Base-by-base conservation (phyloP, 2,113 vertebrate species). In the Rhineura floridana region DNA sequence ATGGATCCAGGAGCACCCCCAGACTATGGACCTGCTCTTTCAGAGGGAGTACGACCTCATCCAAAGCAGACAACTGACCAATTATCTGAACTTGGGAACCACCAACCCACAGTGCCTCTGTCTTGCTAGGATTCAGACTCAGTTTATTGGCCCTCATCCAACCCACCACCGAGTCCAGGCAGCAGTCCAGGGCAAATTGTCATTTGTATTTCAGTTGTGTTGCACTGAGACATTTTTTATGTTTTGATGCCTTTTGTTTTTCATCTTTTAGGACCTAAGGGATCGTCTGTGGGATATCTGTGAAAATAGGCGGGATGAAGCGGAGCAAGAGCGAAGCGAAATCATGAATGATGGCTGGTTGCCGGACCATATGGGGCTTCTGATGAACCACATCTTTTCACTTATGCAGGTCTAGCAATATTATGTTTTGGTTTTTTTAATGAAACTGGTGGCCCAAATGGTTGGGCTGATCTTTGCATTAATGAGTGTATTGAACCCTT, bases 201-300 rank as follows among this genome's bases (percentile, higher is more conserved):
- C 10, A 19, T 78, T 15, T n/a, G 63, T 81, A 91, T 3, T 55
- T 87, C 25, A 25, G 39, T 86, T 82, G 50, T 83, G 69, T 65
- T 59, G 4, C 19, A 30, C 2, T 1, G 30, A 59, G 23, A 30
- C 25, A 2, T 36, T 70, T 36, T 69, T 69, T 59, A 69, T 6
- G 3, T 33, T 77, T 76, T 8, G 36, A 46, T 39, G 7, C 48
- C 10, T 69, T 84, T 80, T 13, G 12, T 92, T 88, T 86, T 85
- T 30, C 84, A 33, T 55, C 83, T 84, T 55, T 77, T 77, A 99
- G 98, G 98, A 98, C 70, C 93, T 99, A 84, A 93, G 96, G 76
- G 97, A 99, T 87, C 95, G 95, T 69, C 95, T 99, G 48, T 98
- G 98, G 98, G 97, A 98, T 90, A 98, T 98, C 52, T 97, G 97